Percentiles rank a stretch among this genome's conserved stretches.
phyloP scores from a whole-genome alignment of 2,888 invertebrate species.

The Stenotaenia linearis region DNA sequence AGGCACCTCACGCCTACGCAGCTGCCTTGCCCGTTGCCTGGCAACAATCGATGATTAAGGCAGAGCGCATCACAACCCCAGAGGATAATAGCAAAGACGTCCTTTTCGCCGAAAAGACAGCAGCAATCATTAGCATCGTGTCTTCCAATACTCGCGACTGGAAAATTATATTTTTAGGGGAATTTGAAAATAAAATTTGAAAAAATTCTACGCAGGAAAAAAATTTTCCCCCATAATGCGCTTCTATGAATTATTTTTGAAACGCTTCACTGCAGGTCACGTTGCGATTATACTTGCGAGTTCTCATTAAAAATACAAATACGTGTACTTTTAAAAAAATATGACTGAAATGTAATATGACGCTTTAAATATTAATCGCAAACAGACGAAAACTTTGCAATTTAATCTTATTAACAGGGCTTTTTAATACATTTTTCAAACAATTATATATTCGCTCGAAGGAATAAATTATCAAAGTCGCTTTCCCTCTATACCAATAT shows the following conservation, averaged over 20 bases:
- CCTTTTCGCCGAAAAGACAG: not conserved
- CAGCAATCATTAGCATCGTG: not conserved
- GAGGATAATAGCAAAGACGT: not conserved
- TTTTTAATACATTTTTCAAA: too few species aligned
- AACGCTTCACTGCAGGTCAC: too few species aligned
- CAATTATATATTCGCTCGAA: too few species aligned
- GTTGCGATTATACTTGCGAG: too few species aligned
- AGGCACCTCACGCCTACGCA: conserved; percentile 6
- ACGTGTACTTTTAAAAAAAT: not conserved
- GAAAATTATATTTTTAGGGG: not conserved
- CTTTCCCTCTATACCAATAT: too few species aligned
- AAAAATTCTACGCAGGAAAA: not conserved
- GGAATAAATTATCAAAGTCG: too few species aligned
- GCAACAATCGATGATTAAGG: conserved; percentile 19
- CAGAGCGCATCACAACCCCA: not conserved
- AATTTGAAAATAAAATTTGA: not conserved
- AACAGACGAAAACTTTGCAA: not conserved
- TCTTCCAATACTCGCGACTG: not conserved
- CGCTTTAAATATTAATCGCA: not conserved
- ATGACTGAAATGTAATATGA: not conserved
- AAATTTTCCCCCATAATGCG: too few species aligned
- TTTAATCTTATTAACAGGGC: not conserved
- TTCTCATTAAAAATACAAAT: too few species aligned
- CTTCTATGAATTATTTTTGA: too few species aligned
- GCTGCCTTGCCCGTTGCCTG: not conserved